These are phyloP conservation scores for Lophotis ruficrista DNA, from an alignment of 2,113 vertebrate genomes.

Conservation along the genomic window DNA sequence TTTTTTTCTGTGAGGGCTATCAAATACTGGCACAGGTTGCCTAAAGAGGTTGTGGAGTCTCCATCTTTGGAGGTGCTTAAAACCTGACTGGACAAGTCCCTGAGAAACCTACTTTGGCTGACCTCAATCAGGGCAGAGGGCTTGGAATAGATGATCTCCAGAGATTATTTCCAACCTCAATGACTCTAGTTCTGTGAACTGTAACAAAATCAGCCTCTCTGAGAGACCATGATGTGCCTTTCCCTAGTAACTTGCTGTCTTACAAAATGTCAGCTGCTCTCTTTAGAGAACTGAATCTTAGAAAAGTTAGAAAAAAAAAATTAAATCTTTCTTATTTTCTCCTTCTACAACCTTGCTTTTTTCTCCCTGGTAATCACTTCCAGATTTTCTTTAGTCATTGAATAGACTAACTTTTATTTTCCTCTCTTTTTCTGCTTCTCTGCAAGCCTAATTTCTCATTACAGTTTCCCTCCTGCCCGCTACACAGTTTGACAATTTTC, in stretches of 20 bases:
- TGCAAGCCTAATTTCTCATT: not conserved
- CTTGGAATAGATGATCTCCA: not conserved
- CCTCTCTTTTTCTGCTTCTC: not conserved
- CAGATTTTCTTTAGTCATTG: not conserved
- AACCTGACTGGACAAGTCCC: not conserved
- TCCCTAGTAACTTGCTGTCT: slow-evolving; percentile 18
- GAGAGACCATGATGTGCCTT: not conserved
- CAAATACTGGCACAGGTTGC: not conserved
- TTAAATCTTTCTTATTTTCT: not conserved
- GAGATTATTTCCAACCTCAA: not conserved
- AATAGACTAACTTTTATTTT: not conserved
- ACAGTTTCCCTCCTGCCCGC: not conserved
- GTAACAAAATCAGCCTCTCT: not conserved
- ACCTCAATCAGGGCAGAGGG: not conserved
- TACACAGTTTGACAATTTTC: not conserved
- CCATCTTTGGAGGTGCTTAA: not conserved
- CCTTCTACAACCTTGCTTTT: not conserved
- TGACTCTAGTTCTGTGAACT: not conserved
- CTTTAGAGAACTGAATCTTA: not conserved
- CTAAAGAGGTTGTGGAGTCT: not conserved
- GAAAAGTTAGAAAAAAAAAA: not conserved
- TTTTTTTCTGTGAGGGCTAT: not conserved
- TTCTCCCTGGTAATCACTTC: not conserved
- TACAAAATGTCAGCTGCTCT: not conserved
- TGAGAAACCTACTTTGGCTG: not conserved